A percentile compares a stretch with the other conserved stretches of the same genome.
Evolutionary conservation across 2,113 vertebrate genomes (phyloP).

Genomic region (Notothenia rossii): DNA sequence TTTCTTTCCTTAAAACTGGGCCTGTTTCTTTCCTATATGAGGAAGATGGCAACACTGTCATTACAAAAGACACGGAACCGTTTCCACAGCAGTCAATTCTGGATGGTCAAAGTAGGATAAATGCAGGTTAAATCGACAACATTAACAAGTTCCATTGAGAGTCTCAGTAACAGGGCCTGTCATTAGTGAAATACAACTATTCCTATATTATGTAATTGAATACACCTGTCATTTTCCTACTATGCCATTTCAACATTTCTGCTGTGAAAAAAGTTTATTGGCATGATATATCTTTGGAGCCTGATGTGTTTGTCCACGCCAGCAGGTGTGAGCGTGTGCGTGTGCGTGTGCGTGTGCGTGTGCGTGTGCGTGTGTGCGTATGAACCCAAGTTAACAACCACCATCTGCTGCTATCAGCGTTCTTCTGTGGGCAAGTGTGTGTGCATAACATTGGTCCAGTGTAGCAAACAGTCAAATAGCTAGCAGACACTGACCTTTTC

Average conservation of each 20-base stretch:
- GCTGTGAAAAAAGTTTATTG: too few relatives aligned
- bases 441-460: slow-evolving; percentile 27
- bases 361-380: slow-evolving; percentile 23
- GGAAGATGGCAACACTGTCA: neutral
- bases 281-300: neutral
- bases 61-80: too few relatives aligned
- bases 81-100: too few relatives aligned
- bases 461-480: slow-evolving; percentile 58
- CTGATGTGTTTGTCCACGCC: slow-evolving; percentile 27
- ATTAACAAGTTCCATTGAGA: too few relatives aligned
- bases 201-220: too few relatives aligned
- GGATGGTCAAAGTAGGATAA: too few relatives aligned
- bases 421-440: slow-evolving; percentile 5
- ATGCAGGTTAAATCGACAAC: too few relatives aligned
- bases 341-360: neutral
- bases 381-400: slow-evolving; percentile 45
- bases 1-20: neutral
- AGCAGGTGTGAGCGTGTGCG: slow-evolving; percentile 35
- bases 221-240: too few relatives aligned
- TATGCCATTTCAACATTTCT: too few relatives aligned
- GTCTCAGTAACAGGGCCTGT: too few relatives aligned
- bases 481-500: slow-evolving; percentile 74
- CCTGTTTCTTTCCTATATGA: neutral
- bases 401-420: slow-evolving; percentile 62
- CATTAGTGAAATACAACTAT: too few relatives aligned